Evolutionary conservation across 2,797 vertebrate genomes (phyloP).

Genomic region (Antennarius maculatus): DNA sequence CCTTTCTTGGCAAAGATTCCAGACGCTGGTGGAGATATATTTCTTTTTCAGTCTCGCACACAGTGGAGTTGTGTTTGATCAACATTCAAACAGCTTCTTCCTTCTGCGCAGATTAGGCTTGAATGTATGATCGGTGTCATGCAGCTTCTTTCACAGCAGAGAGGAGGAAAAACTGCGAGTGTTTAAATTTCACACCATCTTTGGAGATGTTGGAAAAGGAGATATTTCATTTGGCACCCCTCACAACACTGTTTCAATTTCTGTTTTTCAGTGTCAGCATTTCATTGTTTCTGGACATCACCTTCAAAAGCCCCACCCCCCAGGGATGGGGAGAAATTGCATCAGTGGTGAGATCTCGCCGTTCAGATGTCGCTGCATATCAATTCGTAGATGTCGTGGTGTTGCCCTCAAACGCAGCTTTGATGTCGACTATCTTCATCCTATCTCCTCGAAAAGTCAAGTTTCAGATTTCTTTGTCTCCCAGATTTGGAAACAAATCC

Average conservation of each 20-base stretch:
- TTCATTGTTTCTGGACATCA: conserved; percentile 42
- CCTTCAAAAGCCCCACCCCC: conserved; percentile 39
- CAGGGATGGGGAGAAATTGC: conserved; percentile 46
- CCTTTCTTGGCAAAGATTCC: conserved; percentile 54
- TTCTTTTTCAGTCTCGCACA: conserved; percentile 55
- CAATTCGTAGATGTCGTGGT: conserved; percentile 45
- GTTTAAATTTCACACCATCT: conserved; percentile 60
- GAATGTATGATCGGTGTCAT: conserved; percentile 67
- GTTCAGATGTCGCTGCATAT: conserved; percentile 44
- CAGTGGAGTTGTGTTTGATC: conserved; percentile 70
- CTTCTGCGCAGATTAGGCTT: conserved; percentile 56
- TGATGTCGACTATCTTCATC: conserved; percentile 20
- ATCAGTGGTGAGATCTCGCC: conserved; percentile 44
- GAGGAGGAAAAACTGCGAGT: conserved; percentile 29
- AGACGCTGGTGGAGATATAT: conserved; percentile 60
- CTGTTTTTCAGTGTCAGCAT: conserved; percentile 43
- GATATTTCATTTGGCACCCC: conserved; percentile 52
- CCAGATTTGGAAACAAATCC: conserved; percentile 27
- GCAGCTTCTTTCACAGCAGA: conserved; percentile 38
- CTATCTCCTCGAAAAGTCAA: conserved; percentile 21
- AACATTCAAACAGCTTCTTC: conserved; percentile 69
- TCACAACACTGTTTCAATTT: conserved; percentile 55
- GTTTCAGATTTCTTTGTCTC: conserved; percentile 33
- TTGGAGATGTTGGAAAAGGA: conserved; percentile 17
- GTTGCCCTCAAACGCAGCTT: conserved; percentile 54